Conservation (phyloP, 2,888 invertebrate species). For the Sabellastarte sp. region DNA sequence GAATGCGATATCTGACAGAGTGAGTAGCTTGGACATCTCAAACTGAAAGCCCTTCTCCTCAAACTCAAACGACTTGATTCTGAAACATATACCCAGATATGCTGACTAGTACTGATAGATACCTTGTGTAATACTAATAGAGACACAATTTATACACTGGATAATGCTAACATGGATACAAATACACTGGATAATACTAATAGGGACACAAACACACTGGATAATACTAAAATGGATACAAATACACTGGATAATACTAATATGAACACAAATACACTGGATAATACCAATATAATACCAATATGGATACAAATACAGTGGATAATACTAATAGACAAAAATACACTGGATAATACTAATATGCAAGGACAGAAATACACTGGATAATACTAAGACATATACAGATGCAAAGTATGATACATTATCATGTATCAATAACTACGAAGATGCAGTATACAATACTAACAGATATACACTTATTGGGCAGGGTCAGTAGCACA, state of each 20-base stretch:
- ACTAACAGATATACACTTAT: background rate
- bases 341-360: background rate
- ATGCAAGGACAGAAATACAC: background rate
- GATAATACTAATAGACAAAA: background rate
- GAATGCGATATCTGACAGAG: conserved; percentile 51
- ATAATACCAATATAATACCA: background rate
- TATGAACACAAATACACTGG: background rate
- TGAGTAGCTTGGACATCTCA: conserved; percentile 53
- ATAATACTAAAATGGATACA: background rate
- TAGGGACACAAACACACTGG: background rate
- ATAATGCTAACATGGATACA: background rate
- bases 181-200: background rate
- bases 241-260: background rate
- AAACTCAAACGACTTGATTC: conserved; percentile 55
- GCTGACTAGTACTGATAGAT: too few species aligned
- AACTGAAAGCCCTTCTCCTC: conserved; percentile 48
- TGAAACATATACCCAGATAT: conserved; percentile 27
- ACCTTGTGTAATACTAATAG: too few species aligned
- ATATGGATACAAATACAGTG: background rate
- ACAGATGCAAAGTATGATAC: background rate
- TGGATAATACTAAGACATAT: background rate
- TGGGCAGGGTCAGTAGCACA: too few species aligned
- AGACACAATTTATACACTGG: too few species aligned
- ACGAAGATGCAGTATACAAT: too few species aligned
- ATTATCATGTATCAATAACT: too few species aligned